A percentile compares a stretch with the other conserved stretches of the same genome.
phyloP scores from a whole-genome alignment of 35 echinoderm and acorn worm genomes.

The Stichopus chloronotus region DNA sequence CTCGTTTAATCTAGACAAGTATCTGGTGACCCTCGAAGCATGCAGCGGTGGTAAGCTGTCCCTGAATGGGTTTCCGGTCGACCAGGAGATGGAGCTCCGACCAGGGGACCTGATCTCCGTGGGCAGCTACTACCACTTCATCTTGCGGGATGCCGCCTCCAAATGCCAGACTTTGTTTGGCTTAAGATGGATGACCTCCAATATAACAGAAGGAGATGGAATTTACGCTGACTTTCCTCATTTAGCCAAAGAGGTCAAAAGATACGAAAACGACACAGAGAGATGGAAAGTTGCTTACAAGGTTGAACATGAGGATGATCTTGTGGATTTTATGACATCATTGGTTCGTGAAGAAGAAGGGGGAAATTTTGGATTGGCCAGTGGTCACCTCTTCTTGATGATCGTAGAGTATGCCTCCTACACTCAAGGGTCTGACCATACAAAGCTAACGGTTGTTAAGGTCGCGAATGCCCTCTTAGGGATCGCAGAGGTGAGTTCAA shows the following conservation, averaged over 20 bases:
- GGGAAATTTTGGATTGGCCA: conserved; percentile 12
- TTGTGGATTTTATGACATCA: conserved; percentile 66
- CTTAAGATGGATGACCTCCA: conserved; percentile 43
- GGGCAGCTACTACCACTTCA: conserved; percentile 82
- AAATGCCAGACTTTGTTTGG: conserved; percentile 47
- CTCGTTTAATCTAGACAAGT: conserved; percentile 49
- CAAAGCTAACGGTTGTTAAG: neutral
- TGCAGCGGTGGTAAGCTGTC: conserved; percentile 59
- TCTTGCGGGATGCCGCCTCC: conserved; percentile 78
- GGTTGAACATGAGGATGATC: conserved; percentile 65
- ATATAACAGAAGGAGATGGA: conserved; percentile 15
- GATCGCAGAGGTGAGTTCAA: conserved; percentile 30
- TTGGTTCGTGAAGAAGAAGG: conserved; percentile 45
- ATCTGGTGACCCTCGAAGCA: conserved; percentile 72
- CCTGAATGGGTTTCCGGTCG: conserved; percentile 71
- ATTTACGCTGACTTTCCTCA: conserved; percentile 59
- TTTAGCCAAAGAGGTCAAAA: conserved; percentile 73
- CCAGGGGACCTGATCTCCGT: conserved; percentile 79
- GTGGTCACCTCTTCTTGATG: conserved; percentile 47
- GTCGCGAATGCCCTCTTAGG: conserved; percentile 9
- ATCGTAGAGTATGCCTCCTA: conserved; percentile 37
- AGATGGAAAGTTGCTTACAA: conserved; percentile 74
- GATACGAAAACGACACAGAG: conserved; percentile 65
- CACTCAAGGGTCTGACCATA: conserved; percentile 21
- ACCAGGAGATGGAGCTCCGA: conserved; percentile 67